phyloP scores from a whole-genome alignment of 2,113 vertebrate genomes.

The Ovis canadensis region DNA sequence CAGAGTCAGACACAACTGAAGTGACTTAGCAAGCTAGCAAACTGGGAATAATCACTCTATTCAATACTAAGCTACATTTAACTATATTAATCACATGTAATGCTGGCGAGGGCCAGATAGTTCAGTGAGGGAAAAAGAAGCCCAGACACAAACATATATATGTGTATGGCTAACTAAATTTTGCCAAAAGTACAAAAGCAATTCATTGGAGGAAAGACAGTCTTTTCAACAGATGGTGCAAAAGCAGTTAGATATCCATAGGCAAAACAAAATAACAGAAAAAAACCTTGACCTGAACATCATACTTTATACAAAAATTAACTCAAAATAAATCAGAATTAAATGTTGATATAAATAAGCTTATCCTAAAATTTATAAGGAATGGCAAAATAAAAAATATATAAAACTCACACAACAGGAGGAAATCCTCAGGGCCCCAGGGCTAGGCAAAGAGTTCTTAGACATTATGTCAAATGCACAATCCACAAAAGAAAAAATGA shows the following conservation, averaged over 20 bases:
- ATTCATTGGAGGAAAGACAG: neutral
- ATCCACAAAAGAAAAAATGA: neutral
- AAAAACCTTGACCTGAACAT: neutral
- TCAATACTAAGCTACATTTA: neutral
- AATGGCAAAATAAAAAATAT: conserved; percentile 16
- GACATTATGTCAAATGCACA: neutral
- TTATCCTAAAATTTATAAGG: neutral
- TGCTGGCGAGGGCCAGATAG: neutral
- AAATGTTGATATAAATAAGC: neutral
- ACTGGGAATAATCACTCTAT: neutral
- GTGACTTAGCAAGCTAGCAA: neutral
- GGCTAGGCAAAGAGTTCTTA: neutral
- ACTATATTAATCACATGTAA: neutral
- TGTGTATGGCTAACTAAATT: neutral
- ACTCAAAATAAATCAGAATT: neutral
- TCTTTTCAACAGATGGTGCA: neutral
- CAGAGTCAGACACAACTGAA: neutral
- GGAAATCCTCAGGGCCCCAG: neutral
- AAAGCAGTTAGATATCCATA: neutral
- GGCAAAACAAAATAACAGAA: neutral
- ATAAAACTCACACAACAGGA: neutral
- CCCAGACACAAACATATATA: neutral
- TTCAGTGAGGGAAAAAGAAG: neutral
- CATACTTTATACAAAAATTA: neutral
- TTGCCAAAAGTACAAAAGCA: neutral